Percentiles rank a stretch among this genome's conserved stretches.
Evolutionary conservation across 2,113 vertebrate genomes (phyloP).

Genomic region (Eulacestoma nigropectus): DNA sequence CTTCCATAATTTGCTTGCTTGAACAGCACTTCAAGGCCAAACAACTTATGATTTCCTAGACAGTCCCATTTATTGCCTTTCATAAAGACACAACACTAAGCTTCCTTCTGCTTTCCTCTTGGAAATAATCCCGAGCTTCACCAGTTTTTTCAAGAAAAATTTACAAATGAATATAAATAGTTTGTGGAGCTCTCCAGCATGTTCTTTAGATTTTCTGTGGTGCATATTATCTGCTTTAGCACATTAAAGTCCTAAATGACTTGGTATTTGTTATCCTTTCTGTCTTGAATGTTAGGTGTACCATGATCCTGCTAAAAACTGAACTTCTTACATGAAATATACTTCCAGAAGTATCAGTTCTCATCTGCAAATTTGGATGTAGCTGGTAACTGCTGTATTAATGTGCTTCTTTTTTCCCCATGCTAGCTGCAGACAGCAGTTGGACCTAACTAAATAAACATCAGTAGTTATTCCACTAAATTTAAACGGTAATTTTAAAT

Average conservation of each 20-base stretch:
- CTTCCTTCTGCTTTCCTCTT: not conserved
- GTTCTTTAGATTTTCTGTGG: not conserved
- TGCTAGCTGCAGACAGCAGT: not conserved
- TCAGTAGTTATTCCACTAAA: not conserved
- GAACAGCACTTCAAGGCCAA: not conserved
- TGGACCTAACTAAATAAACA: not conserved
- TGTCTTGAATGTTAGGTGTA: not conserved
- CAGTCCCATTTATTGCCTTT: not conserved
- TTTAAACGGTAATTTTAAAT: not conserved
- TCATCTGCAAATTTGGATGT: not conserved
- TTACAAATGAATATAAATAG: not conserved
- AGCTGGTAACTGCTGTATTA: not conserved
- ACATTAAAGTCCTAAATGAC: not conserved
- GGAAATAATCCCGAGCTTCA: not conserved
- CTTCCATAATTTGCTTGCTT: not conserved
- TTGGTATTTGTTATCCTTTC: not conserved
- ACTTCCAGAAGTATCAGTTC: not conserved
- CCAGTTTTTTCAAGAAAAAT: not conserved
- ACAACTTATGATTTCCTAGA: not conserved
- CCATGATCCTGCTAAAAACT: not conserved
- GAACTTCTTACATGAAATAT: not conserved
- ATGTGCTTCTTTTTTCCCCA: not conserved
- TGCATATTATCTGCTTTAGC: not conserved
- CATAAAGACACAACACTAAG: not conserved
- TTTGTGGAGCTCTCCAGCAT: not conserved